Percentiles rank a stretch among this genome's conserved stretches.
These are phyloP conservation scores for Danio aesculapii DNA, from an alignment of 2,797 vertebrate species.

Conservation along the genomic window DNA sequence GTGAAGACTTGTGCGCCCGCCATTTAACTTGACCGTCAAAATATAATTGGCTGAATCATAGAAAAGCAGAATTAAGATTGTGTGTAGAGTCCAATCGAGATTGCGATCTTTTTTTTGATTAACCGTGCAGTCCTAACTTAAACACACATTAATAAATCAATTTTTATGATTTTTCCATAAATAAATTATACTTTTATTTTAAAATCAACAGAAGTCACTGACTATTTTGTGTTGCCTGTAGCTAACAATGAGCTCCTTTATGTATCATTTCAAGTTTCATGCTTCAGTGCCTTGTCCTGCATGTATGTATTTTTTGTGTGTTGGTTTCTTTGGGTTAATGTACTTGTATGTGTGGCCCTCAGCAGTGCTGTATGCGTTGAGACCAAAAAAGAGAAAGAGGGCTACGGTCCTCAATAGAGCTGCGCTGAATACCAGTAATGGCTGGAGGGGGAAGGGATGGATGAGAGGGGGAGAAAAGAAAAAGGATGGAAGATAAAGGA, in stretches of 20 bases:
- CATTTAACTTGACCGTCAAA: no score
- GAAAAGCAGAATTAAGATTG: no score
- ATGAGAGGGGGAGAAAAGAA: constrained; percentile 26
- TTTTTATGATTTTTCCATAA: not conserved
- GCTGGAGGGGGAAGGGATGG: constrained; percentile 28
- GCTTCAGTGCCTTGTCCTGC: constrained; percentile 6
- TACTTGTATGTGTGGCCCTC: constrained; percentile 27
- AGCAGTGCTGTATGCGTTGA: constrained; percentile 29
- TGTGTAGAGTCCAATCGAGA: no score
- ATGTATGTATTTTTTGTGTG: constrained; percentile 24
- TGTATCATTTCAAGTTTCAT: constrained; percentile 5
- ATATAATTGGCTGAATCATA: no score
- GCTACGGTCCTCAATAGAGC: constrained; percentile 37
- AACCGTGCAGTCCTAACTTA: no score
- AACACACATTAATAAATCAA: no score
- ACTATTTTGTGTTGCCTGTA: not conserved
- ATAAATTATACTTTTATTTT: not conserved
- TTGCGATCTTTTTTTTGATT: no score
- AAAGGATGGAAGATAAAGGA: constrained; percentile 31
- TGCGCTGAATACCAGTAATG: constrained; percentile 54
- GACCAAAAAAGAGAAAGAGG: constrained; percentile 10
- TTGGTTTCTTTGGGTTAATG: constrained; percentile 47
- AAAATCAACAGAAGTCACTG: not conserved
- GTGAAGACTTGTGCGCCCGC: no score
- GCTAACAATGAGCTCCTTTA: not conserved